Evolutionary conservation across 2,888 invertebrate species (phyloP).

Genomic region (Watsonalla binaria): DNA sequence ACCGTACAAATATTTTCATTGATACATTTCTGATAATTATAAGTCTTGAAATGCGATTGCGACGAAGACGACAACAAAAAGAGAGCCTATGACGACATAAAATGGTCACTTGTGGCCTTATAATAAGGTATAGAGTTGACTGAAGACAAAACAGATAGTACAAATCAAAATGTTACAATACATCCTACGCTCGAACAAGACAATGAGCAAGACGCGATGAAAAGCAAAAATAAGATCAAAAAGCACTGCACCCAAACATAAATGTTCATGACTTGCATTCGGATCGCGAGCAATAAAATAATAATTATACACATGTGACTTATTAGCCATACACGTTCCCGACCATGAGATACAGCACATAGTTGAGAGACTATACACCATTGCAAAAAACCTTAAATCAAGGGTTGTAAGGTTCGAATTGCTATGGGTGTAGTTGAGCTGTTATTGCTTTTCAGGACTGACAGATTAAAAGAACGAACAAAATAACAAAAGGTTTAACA

Average conservation of each 20-base stretch:
- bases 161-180: conserved; percentile 43
- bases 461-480: conserved; percentile 45
- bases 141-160: conserved; percentile 29
- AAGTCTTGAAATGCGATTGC: background rate
- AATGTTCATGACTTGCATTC: conserved; percentile 65
- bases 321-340: conserved; percentile 67
- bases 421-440: conserved; percentile 5
- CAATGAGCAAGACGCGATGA: conserved; percentile 46
- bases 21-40: background rate
- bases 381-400: conserved; percentile 13
- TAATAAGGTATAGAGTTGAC: conserved; percentile 36
- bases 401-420: conserved; percentile 17
- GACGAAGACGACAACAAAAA: background rate
- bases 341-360: conserved; percentile 51
- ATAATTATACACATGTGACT: conserved; percentile 77
- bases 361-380: conserved; percentile 6
- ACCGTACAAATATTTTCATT: background rate
- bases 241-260: conserved; percentile 53
- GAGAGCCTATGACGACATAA: conserved; percentile 6
- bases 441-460: conserved; percentile 35
- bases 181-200: conserved; percentile 55
- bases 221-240: conserved; percentile 47
- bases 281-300: conserved; percentile 69
- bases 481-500: conserved; percentile 73
- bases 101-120: conserved; percentile 22